These are phyloP conservation scores for Neria commutata DNA, from an alignment of 2,888 invertebrate species.

Conservation along the genomic window DNA sequence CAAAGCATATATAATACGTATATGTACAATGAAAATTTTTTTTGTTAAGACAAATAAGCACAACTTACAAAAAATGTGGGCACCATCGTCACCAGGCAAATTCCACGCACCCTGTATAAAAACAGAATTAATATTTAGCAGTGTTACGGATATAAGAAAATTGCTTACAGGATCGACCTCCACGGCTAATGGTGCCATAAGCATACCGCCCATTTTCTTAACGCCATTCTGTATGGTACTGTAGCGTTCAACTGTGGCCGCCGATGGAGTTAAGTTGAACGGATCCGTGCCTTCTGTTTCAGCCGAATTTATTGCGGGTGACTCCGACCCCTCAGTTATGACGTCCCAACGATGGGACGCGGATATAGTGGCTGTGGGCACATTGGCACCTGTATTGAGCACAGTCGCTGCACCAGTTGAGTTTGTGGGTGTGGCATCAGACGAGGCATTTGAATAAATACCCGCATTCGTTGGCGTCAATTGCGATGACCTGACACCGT, in stretches of 20 bases:
- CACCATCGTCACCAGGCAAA: conserved; percentile 48
- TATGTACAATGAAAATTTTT: no score
- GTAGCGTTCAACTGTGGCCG: conserved; percentile 47
- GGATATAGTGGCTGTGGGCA: conserved; percentile 33
- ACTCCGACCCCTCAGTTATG: conserved; percentile 49
- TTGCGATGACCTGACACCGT: conserved; percentile 44
- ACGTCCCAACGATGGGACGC: conserved; percentile 51
- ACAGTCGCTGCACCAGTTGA: conserved; percentile 18
- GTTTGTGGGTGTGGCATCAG: conserved; percentile 48
- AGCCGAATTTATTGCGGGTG: background rate
- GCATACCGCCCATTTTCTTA: conserved; percentile 42
- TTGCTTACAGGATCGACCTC: conserved; percentile 73
- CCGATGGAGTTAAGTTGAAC: conserved; percentile 52
- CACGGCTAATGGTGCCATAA: conserved; percentile 67
- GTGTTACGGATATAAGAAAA: background rate
- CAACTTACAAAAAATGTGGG: conserved; percentile 43
- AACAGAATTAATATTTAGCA: background rate
- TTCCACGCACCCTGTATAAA: conserved; percentile 69
- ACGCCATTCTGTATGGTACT: conserved; percentile 57
- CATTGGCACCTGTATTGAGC: conserved; percentile 16
- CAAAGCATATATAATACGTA: no score
- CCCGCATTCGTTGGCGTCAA: conserved; percentile 47
- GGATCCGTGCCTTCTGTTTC: conserved; percentile 25
- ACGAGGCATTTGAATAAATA: conserved; percentile 43
- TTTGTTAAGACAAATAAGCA: no score